phyloP scores from a whole-genome alignment of 2,797 vertebrate genomes.

The Ispidina lecontei region DNA sequence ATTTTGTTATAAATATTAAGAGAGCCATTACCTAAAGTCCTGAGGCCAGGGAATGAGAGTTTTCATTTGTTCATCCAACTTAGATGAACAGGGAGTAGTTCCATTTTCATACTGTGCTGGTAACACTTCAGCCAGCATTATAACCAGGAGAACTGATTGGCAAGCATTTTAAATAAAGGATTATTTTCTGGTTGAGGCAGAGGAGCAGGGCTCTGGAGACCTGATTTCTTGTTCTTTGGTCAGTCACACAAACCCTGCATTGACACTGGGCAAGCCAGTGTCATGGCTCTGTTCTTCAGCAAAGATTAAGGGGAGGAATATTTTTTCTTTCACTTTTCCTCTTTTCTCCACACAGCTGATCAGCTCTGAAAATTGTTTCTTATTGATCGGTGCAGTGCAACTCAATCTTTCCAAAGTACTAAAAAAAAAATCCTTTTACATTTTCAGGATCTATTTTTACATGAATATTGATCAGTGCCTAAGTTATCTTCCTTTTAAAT shows the following conservation, averaged over 20 bases:
- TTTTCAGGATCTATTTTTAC: neutral
- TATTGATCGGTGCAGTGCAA: neutral
- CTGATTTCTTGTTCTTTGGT: conserved; percentile 30
- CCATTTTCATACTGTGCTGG: neutral
- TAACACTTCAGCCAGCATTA: neutral
- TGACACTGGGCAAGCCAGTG: neutral
- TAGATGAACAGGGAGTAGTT: neutral
- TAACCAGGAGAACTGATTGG: neutral
- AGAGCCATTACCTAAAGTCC: neutral
- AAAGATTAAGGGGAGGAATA: neutral
- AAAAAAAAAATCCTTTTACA: neutral
- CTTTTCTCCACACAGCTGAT: neutral
- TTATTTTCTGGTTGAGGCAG: neutral
- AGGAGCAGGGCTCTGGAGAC: neutral
- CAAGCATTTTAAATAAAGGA: conserved; percentile 29
- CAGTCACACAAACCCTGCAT: neutral
- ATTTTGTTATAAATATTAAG: neutral
- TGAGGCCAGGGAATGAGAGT: neutral
- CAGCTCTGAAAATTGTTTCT: neutral
- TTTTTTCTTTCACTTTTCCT: neutral
- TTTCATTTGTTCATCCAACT: neutral
- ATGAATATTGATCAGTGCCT: neutral
- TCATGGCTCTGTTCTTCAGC: neutral
- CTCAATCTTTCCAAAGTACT: neutral
- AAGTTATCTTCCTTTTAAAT: neutral